phyloP scores from a whole-genome alignment of 2,113 vertebrate genomes.

The Planiliza haematocheilus region DNA sequence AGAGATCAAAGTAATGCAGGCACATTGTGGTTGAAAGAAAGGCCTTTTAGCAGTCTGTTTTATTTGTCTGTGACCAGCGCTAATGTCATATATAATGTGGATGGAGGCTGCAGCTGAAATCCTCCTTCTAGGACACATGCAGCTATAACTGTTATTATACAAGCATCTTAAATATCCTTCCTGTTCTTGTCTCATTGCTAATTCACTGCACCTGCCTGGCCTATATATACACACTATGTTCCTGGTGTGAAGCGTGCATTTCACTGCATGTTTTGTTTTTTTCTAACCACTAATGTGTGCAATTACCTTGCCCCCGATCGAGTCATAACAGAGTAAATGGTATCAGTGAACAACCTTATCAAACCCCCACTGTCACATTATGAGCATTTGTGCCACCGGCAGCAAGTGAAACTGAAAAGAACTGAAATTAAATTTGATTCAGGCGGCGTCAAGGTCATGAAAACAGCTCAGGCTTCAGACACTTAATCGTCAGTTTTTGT shows the following conservation, averaged over 20 bases:
- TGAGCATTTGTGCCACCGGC: neutral
- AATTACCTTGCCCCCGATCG: constrained; percentile 19
- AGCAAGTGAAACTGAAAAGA: constrained; percentile 28
- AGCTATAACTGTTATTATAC: too few relatives aligned
- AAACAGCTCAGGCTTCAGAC: constrained; percentile 23
- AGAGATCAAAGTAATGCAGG: too few relatives aligned
- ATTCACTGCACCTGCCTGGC: neutral
- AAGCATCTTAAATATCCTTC: too few relatives aligned
- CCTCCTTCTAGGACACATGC: too few relatives aligned
- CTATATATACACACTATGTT: neutral
- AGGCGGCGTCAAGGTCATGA: constrained; percentile 9
- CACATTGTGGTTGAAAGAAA: too few relatives aligned
- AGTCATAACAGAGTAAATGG: constrained; percentile 31
- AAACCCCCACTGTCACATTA: constrained; percentile 10
- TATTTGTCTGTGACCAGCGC: too few relatives aligned
- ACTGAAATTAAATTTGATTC: constrained; percentile 39
- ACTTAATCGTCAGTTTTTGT: constrained; percentile 18
- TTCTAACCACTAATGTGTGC: constrained; percentile 14
- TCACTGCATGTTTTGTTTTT: constrained; percentile 30
- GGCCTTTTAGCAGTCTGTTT: too few relatives aligned
- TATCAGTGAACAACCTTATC: constrained; percentile 30
- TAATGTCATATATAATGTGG: too few relatives aligned
- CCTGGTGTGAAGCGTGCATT: neutral
- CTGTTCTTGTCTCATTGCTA: too few relatives aligned
- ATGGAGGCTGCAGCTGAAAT: too few relatives aligned